A percentile compares a stretch with the other conserved stretches of the same genome.
Evolutionary conservation across 2,888 invertebrate species (phyloP).

Genomic region (Agrochola circellaris): DNA sequence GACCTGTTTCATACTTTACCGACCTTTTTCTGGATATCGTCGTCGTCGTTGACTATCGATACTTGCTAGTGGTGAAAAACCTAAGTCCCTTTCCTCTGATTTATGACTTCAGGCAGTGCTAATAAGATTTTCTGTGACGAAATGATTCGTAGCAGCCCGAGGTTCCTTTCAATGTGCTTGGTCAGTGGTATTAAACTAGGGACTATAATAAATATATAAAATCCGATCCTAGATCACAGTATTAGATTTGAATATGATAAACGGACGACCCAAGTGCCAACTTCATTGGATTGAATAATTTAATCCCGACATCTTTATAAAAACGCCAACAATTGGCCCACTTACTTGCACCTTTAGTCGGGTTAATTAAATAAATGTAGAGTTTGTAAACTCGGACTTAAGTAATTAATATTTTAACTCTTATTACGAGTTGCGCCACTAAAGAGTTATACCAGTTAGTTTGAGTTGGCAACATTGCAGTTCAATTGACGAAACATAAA

Average conservation of each 20-base stretch:
- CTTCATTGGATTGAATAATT: not conserved
- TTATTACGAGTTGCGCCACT: too few species aligned
- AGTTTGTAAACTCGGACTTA: too few species aligned
- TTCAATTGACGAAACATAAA: too few species aligned
- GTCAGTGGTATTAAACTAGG: not conserved
- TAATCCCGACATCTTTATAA: not conserved
- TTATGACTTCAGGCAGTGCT: constrained; percentile 7
- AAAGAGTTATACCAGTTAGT: too few species aligned
- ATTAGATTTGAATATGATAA: not conserved
- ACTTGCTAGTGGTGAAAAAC: not conserved
- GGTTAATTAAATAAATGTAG: too few species aligned
- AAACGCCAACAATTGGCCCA: not conserved
- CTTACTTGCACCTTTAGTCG: too few species aligned
- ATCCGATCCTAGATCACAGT: not conserved
- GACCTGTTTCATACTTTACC: not conserved
- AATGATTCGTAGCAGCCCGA: not conserved
- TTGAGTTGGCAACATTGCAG: too few species aligned
- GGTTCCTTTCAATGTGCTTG: not conserved
- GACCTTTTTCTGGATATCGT: constrained; percentile 21
- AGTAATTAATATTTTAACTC: too few species aligned
- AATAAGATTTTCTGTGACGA: constrained; percentile 1
- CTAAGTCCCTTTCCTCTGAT: not conserved
- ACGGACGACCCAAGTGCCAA: not conserved
- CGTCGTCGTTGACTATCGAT: not conserved
- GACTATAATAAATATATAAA: not conserved